Percentiles rank a stretch among this genome's conserved stretches.
These are phyloP conservation scores for Ischnus inquisitorius DNA, from an alignment of 2,888 invertebrate species.

Conservation along the genomic window DNA sequence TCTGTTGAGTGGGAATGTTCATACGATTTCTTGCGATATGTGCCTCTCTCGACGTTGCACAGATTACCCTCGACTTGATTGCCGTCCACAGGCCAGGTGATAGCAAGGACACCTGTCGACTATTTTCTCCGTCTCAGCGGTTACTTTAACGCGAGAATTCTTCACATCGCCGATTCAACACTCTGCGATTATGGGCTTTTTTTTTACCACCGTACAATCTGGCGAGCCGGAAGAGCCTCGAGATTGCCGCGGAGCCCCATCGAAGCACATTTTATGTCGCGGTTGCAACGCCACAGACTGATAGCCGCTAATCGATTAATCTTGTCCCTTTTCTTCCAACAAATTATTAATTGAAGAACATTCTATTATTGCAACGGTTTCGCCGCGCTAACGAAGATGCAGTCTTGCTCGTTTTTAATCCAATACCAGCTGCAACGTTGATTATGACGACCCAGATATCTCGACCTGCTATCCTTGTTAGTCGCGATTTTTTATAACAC, in stretches of 20 bases:
- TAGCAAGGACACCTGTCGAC: constrained; percentile 18
- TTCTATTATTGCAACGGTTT: not conserved
- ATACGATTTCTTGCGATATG: constrained; percentile 3
- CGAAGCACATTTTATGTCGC: constrained; percentile 1
- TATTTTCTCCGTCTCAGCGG: constrained; percentile 3
- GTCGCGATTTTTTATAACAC: not conserved
- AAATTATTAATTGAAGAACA: not conserved
- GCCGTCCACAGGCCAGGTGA: constrained; percentile 11
- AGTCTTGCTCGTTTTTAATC: not conserved
- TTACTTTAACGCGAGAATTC: not conserved
- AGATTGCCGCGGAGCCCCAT: not conserved
- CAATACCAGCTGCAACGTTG: not conserved
- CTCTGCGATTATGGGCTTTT: constrained; percentile 8
- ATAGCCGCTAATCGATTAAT: not conserved
- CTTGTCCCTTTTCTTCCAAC: not conserved
- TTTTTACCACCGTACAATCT: not conserved
- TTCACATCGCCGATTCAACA: not conserved
- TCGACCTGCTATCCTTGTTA: not conserved
- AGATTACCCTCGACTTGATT: constrained; percentile 15
- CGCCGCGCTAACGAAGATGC: not conserved
- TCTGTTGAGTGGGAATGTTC: not conserved
- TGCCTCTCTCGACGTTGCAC: not conserved
- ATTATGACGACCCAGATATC: not conserved
- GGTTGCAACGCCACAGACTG: not conserved
- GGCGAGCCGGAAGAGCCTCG: constrained; percentile 3